A percentile compares a stretch with the other conserved stretches of the same genome.
Conservation (phyloP, 2,797 vertebrate genomes). For the Rhinoraja longicauda region DNA sequence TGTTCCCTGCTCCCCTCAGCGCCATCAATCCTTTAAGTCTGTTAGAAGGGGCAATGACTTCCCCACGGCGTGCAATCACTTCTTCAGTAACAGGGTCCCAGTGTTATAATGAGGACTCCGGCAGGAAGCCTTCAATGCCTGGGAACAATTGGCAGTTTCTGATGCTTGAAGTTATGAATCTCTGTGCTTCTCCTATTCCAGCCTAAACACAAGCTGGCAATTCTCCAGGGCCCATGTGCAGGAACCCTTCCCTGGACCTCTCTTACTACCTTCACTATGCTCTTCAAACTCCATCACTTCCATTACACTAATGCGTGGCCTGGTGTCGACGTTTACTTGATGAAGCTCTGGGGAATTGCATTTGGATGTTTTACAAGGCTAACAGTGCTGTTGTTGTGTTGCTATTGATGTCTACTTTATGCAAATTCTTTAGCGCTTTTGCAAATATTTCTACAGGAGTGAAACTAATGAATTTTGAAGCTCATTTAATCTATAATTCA, state of each 20-base stretch:
- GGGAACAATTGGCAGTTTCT: not conserved
- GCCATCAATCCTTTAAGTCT: not conserved
- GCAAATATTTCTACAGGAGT: not conserved
- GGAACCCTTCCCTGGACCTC: not conserved
- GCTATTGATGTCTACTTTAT: not conserved
- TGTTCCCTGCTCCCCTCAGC: too few species aligned
- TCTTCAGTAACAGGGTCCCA: too few species aligned
- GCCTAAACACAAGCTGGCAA: not conserved
- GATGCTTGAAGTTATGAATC: not conserved
- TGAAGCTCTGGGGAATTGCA: not conserved
- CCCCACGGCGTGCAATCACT: not conserved
- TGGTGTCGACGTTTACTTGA: not conserved
- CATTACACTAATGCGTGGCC: not conserved
- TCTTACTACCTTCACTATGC: not conserved
- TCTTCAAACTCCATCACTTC: not conserved
- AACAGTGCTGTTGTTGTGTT: not conserved
- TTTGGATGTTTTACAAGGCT: not conserved
- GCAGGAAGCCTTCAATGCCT: not conserved
- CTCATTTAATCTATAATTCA: not conserved
- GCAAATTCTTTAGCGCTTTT: not conserved
- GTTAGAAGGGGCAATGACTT: not conserved
- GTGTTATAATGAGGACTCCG: not conserved
- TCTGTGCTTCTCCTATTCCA: not conserved
- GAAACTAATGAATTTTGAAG: not conserved
- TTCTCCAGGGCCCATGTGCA: too few species aligned